phyloP scores from a whole-genome alignment of 2,113 vertebrate species.

The Carlito syrichta region DNA sequence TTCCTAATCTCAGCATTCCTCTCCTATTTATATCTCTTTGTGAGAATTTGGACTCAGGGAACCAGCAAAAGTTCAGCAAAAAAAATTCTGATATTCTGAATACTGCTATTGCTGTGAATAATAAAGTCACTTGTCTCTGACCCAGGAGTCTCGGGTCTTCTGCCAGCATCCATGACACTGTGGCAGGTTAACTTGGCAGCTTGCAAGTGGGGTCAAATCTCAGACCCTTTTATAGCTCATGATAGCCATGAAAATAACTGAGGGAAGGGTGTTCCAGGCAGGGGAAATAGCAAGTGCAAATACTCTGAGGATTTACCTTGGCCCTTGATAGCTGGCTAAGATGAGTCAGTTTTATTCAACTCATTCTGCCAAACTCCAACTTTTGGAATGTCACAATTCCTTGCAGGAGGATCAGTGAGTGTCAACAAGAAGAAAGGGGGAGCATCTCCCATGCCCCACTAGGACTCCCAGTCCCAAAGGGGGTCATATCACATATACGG shows the following conservation, averaged over 20 bases:
- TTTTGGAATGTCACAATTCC: background rate
- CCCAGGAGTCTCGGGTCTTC: background rate
- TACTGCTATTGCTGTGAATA: constrained; percentile 3
- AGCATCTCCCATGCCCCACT: background rate
- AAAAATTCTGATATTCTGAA: background rate
- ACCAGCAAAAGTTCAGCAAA: background rate
- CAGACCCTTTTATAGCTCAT: background rate
- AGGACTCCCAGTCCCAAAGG: background rate
- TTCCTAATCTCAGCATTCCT: background rate
- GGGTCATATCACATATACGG: background rate
- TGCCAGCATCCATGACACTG: background rate
- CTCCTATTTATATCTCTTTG: background rate
- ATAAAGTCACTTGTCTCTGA: constrained; percentile 4
- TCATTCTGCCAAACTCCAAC: background rate
- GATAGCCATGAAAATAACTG: background rate
- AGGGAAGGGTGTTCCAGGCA: background rate
- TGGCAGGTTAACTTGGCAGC: background rate
- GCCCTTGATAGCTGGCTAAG: background rate
- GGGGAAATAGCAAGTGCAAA: background rate
- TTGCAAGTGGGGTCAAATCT: background rate
- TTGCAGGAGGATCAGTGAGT: background rate
- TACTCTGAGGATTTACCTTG: background rate
- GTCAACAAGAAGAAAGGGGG: background rate
- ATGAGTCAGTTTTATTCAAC: background rate
- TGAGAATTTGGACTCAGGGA: background rate